These are phyloP conservation scores for Polia nebulosa DNA, from an alignment of 2,888 invertebrate genomes.

Conservation along the genomic window DNA sequence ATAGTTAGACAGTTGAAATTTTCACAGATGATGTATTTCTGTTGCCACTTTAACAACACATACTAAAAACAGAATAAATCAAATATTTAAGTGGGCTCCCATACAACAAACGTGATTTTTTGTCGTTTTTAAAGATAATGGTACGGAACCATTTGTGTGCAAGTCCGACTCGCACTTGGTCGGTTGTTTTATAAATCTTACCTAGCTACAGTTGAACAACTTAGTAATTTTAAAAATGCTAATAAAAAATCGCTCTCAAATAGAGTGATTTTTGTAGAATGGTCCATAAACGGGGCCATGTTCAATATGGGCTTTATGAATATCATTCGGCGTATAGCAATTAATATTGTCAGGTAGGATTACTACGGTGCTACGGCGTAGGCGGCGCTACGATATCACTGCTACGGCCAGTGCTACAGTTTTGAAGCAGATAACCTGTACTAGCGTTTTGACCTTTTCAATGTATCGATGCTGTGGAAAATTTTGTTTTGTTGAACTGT, in stretches of 20 bases:
- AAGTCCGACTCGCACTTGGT: too few relatives aligned
- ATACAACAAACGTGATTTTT: too few relatives aligned
- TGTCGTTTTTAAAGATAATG: too few relatives aligned
- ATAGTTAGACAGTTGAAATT: too few relatives aligned
- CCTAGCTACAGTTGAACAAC: too few relatives aligned
- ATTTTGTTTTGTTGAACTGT: background rate
- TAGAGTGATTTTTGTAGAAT: background rate
- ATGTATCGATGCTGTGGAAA: background rate
- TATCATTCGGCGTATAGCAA: slow-evolving; percentile 27
- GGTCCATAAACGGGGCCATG: background rate
- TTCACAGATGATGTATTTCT: too few relatives aligned
- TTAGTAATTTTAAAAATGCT: background rate
- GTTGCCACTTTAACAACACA: too few relatives aligned
- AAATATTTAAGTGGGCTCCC: too few relatives aligned
- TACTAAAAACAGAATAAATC: too few relatives aligned
- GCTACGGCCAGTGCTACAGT: slow-evolving; percentile 46
- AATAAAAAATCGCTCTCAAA: too few relatives aligned
- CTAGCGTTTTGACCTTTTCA: slow-evolving; percentile 20
- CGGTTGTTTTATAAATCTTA: too few relatives aligned
- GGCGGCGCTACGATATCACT: slow-evolving; percentile 24
- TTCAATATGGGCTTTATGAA: slow-evolving; percentile 12
- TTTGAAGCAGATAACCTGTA: slow-evolving; percentile 27
- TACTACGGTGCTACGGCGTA: slow-evolving; percentile 34
- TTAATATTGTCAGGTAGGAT: slow-evolving; percentile 28
- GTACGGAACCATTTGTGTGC: too few relatives aligned